Conservation (phyloP, 1,140 invertebrate species). For the Apolygus lucorum region DNA sequence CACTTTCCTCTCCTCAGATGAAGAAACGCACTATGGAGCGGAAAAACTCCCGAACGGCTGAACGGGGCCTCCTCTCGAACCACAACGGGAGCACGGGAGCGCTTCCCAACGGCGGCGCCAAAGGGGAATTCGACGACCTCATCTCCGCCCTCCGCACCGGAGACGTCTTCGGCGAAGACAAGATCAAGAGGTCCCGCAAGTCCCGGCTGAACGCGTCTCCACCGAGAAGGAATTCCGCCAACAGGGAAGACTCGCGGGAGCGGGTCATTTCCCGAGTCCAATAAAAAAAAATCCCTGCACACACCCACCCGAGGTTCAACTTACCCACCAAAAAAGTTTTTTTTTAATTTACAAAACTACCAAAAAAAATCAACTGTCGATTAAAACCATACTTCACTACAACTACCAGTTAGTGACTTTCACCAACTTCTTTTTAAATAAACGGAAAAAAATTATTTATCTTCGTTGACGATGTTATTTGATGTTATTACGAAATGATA, state of each 20-base stretch:
- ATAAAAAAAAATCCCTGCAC: neutral
- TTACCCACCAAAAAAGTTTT: neutral
- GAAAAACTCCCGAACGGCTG: slow-evolving; percentile 51
- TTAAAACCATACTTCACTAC: no score
- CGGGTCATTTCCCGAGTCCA: slow-evolving; percentile 34
- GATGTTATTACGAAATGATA: neutral
- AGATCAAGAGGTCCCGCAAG: slow-evolving; percentile 72
- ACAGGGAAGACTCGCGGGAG: slow-evolving; percentile 61
- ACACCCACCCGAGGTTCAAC: neutral
- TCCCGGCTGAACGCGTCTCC: slow-evolving; percentile 51
- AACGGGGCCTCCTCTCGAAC: slow-evolving; percentile 38
- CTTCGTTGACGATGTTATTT: neutral
- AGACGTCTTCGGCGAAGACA: slow-evolving; percentile 95
- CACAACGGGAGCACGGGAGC: slow-evolving; percentile 41
- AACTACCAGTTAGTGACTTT: neutral
- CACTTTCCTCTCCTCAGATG: slow-evolving; percentile 48
- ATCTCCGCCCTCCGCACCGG: slow-evolving; percentile 92
- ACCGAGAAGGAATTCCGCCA: slow-evolving; percentile 49
- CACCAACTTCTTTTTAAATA: neutral
- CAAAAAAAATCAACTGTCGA: no score
- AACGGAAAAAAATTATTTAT: neutral
- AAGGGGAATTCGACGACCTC: slow-evolving; percentile 93
- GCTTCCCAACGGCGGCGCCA: slow-evolving; percentile 45
- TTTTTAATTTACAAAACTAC: no score
- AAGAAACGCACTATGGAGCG: slow-evolving; percentile 80